Conservation (phyloP, 2,888 invertebrate species). For the Acrobasis consociella region DNA sequence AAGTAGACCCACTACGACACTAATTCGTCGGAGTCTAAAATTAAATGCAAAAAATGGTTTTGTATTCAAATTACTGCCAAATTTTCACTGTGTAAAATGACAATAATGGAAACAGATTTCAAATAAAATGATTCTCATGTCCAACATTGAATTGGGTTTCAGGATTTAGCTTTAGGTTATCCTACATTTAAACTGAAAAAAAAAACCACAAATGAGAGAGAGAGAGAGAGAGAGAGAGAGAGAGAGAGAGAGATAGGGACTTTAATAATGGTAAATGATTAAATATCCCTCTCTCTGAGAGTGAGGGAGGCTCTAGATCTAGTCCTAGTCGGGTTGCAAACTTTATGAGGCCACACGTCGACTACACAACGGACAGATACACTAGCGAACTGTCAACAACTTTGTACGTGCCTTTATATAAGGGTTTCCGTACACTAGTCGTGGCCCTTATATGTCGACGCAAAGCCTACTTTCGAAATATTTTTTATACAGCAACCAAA, state of each 20-base stretch:
- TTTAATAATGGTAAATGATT: no score
- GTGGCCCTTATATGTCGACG: neutral
- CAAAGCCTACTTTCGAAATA: neutral
- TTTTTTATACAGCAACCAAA: neutral
- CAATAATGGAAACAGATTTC: no score
- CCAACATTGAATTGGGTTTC: no score
- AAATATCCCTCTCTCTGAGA: neutral
- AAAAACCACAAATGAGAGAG: no score
- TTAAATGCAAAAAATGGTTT: no score
- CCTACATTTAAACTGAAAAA: no score
- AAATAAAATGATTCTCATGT: no score
- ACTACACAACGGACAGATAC: constrained; percentile 1
- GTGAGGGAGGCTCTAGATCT: neutral
- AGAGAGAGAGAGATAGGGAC: no score
- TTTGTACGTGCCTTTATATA: neutral
- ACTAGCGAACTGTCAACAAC: constrained; percentile 15
- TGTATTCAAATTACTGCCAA: no score
- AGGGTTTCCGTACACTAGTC: neutral
- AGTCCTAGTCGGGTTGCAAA: constrained; percentile 1
- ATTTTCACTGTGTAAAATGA: no score
- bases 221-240: no score
- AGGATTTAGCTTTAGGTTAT: no score
- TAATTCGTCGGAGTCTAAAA: neutral
- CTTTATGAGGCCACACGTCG: constrained; percentile 18
- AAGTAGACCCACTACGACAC: neutral